Conservation (phyloP, 2,888 invertebrate species). For the Falcaria lacertinaria region DNA sequence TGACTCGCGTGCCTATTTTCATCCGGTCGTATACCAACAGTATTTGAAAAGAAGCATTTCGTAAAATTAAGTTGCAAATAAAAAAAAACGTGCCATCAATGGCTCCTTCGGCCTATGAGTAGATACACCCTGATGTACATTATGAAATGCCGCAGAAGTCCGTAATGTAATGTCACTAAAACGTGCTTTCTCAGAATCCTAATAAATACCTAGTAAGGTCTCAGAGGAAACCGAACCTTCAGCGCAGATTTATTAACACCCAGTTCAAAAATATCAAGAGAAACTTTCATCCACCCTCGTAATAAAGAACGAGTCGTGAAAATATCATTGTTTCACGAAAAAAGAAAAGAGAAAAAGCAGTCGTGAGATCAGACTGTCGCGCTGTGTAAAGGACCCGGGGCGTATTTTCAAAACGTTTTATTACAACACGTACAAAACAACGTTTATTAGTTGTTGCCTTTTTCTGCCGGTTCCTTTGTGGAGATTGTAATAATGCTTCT, state of each 20-base stretch:
- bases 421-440: conserved; percentile 3
- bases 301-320: neutral
- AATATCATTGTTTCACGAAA: conserved; percentile 1
- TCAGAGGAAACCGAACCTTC: neutral
- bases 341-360: neutral
- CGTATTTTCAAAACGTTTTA: conserved; percentile 3
- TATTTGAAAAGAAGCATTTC: too few species aligned
- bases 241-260: neutral
- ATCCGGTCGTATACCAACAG: too few species aligned
- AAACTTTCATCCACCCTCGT: neutral
- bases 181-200: too few species aligned
- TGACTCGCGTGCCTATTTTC: too few species aligned
- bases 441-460: conserved; percentile 4
- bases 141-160: too few species aligned
- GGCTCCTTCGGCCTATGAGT: too few species aligned
- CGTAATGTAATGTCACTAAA: too few species aligned
- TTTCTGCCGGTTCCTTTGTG: neutral
- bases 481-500: neutral
- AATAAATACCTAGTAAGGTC: too few species aligned
- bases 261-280: neutral
- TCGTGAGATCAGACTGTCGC: conserved; percentile 1
- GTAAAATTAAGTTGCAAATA: too few species aligned
- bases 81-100: too few species aligned
- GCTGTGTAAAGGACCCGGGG: neutral
- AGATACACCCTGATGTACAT: too few species aligned